Evolutionary conservation across 2,113 vertebrate genomes (phyloP), one percentile per base, ranked within the genome.

Genomic region (Cynoglossus semilaevis): DNA sequence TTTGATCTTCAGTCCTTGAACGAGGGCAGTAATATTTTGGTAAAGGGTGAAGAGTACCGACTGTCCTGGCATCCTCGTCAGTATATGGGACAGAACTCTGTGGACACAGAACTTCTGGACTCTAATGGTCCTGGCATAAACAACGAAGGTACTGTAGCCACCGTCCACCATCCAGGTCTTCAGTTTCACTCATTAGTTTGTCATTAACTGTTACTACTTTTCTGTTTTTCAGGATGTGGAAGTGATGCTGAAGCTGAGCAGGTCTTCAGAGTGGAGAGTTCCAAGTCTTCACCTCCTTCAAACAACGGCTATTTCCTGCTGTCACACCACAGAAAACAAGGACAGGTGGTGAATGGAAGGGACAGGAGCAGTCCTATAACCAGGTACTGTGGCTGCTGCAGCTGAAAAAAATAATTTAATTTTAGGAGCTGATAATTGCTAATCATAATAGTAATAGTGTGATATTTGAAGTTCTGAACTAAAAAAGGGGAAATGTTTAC

Each of bases 161-260:
- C 10, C 36, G 6, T 37, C 6, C 1, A 37, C 36, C 36, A 8
- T 37, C 10, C 10, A 37, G 36, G 36, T 37, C 36, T 37, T 37
- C 36, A 37, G 36, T n/a, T n/a, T n/a, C n/a, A 9, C 43, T 50
- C 18, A 42, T 40, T 13, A 43, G 12, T 40, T 40, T 7, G 9
- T 13, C 6, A 11, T 48, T 7, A 49, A 37, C 12, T 1, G n/a
- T 36, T 15, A 51, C 45, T 5, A 43, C 1, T 9, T 37, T 12
- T 15, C 8, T 4, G 15, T 17, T 59, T 11, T 58, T 37, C 80
- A 99, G 96, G 92, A 83, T 94, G 91, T 1, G 92, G 92, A 72
- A 97, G 95, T 76, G 95, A 98, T 84, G 88, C 91, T 8, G 95
- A 98, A 84, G 94, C 83, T 0, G 96, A 98, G 74, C 87, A 91